Evolutionary conservation across 92 coral and sea anemone genomes (phyloP).

Genomic region (Plumapathes pennacea): DNA sequence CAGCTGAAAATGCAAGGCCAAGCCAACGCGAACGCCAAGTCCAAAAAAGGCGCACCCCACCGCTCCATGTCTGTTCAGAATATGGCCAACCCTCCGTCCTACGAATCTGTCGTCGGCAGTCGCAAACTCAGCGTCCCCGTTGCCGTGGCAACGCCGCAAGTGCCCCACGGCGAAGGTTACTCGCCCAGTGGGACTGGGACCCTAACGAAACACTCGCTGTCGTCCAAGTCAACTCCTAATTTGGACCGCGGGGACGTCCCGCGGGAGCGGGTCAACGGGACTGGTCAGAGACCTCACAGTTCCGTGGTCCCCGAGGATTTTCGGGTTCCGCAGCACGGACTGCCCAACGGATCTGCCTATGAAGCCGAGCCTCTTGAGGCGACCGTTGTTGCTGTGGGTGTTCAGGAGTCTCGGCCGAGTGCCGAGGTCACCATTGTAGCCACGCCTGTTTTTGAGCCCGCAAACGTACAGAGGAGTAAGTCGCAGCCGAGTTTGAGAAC

Average conservation of each 20-base stretch:
- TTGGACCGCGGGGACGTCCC: constrained; percentile 15
- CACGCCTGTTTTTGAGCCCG: constrained; percentile 13
- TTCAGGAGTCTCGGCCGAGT: constrained; percentile 22
- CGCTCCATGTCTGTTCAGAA: constrained; percentile 71
- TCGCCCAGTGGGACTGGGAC: constrained; percentile 34
- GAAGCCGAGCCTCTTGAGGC: constrained; percentile 55
- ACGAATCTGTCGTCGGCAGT: constrained; percentile 52
- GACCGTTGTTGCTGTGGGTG: constrained; percentile 20
- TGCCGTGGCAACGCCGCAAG: constrained; percentile 73
- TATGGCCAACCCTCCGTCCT: constrained; percentile 49
- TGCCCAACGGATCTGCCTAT: background rate
- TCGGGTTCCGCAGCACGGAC: background rate
- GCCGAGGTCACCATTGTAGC: constrained; percentile 14
- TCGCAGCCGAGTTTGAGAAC: background rate
- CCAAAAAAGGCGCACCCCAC: constrained; percentile 10
- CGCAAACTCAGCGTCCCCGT: constrained; percentile 50
- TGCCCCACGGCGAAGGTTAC: constrained; percentile 48
- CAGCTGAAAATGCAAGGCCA: constrained; percentile 54
- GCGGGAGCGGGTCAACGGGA: background rate
- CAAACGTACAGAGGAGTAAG: background rate
- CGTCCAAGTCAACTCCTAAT: constrained; percentile 33
- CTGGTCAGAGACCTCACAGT: constrained; percentile 37
- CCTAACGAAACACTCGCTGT: constrained; percentile 3
- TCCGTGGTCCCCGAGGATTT: constrained; percentile 25
- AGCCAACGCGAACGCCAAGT: constrained; percentile 6